Evolutionary conservation across 2,797 vertebrate genomes (phyloP).

Genomic region (Ctenosaura bakeri): DNA sequence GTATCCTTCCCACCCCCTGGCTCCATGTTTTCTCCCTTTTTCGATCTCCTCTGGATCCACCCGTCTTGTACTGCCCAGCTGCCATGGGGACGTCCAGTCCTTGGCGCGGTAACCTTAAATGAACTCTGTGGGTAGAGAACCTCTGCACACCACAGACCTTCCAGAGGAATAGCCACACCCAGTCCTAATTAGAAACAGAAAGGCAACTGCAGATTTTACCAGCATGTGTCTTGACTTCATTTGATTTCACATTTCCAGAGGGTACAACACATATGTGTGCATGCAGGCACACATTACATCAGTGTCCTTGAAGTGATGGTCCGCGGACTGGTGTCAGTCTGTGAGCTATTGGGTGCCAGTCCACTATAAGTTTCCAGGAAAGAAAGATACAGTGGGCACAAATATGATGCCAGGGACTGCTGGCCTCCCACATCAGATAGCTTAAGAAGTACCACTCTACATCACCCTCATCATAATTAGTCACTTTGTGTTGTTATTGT

Average conservation of each 20-base stretch:
- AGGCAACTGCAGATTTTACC: not conserved
- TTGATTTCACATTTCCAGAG: not conserved
- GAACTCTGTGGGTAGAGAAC: constrained; percentile 6
- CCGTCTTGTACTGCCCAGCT: not conserved
- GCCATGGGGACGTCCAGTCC: constrained; percentile 2
- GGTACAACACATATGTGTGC: too few species aligned
- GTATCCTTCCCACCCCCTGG: not conserved
- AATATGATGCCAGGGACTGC: too few species aligned
- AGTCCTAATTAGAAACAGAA: constrained; percentile 32
- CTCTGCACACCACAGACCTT: not conserved
- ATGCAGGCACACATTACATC: not conserved
- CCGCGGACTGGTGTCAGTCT: too few species aligned
- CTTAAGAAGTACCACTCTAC: too few species aligned
- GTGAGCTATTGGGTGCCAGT: too few species aligned
- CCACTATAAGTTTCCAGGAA: too few species aligned
- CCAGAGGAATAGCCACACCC: constrained; percentile 34
- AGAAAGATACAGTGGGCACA: too few species aligned
- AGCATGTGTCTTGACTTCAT: not conserved
- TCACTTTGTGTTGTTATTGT: too few species aligned
- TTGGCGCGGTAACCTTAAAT: constrained; percentile 9
- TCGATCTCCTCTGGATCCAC: not conserved
- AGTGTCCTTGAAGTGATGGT: too few species aligned
- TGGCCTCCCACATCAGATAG: too few species aligned
- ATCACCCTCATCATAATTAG: too few species aligned
- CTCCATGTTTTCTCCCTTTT: not conserved